Percentiles rank a stretch among this genome's conserved stretches.
These are phyloP conservation scores for Argyresthia goedartella DNA, from an alignment of 2,888 invertebrate species.

Conservation along the genomic window DNA sequence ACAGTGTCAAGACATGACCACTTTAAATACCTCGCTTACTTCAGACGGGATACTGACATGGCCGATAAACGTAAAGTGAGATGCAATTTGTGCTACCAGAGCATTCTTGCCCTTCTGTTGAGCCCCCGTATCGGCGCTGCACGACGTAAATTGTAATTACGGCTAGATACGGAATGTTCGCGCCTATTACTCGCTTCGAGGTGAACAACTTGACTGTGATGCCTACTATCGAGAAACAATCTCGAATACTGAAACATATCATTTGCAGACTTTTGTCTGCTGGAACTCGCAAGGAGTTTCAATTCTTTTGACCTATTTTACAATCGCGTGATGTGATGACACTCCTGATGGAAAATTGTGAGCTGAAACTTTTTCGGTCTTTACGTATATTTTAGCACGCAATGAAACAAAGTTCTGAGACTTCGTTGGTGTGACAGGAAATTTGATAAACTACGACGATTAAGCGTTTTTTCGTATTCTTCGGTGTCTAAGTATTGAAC, in stretches of 20 bases:
- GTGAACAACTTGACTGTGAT: conserved; percentile 2
- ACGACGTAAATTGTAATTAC: conserved; percentile 40
- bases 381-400: neutral
- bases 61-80: conserved; percentile 14
- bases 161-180: conserved; percentile 19
- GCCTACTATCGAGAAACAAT: neutral
- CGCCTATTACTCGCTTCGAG: conserved; percentile 7
- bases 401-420: neutral
- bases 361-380: neutral
- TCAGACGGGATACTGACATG: neutral
- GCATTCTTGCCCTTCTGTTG: conserved; percentile 41
- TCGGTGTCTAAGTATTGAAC: no score
- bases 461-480: no score
- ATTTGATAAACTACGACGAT: no score
- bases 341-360: neutral
- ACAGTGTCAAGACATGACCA: no score
- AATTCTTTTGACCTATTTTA: no score
- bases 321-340: no score
- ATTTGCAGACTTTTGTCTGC: neutral
- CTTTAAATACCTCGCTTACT: no score
- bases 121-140: conserved; percentile 20
- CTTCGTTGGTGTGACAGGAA: no score
- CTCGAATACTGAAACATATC: neutral
- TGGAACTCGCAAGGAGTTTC: no score
- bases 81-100: conserved; percentile 39